phyloP scores from a whole-genome alignment of 2,888 invertebrate species.

The Lysandra coridon region DNA sequence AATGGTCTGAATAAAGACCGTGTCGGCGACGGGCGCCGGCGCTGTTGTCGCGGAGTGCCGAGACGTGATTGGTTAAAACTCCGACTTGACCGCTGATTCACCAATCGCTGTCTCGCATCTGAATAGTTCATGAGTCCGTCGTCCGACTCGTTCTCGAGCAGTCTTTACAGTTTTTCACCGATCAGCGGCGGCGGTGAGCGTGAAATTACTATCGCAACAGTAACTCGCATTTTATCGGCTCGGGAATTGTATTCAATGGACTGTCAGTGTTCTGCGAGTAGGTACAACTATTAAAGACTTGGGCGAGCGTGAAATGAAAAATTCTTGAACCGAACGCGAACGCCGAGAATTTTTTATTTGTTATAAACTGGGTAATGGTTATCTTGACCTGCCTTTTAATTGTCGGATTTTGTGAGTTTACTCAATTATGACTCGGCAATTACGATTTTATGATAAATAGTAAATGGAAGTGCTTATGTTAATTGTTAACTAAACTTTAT shows the following conservation, averaged over 20 bases:
- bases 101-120: background rate
- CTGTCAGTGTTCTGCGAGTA: slow-evolving; percentile 46
- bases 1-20: slow-evolving; percentile 44
- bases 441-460: slow-evolving; percentile 31
- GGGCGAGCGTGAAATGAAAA: slow-evolving; percentile 62
- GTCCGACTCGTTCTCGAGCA: slow-evolving; percentile 36
- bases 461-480: slow-evolving; percentile 31
- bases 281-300: slow-evolving; percentile 55
- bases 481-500: slow-evolving; percentile 32
- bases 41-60: background rate
- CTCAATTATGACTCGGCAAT: slow-evolving; percentile 30
- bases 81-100: background rate
- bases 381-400: slow-evolving; percentile 32
- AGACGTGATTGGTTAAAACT: background rate
- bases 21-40: background rate
- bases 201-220: slow-evolving; percentile 62
- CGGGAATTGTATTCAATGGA: slow-evolving; percentile 39
- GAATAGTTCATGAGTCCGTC: background rate
- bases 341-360: slow-evolving; percentile 41
- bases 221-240: slow-evolving; percentile 43
- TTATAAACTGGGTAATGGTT: slow-evolving; percentile 32
- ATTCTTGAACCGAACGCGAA: slow-evolving; percentile 32
- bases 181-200: slow-evolving; percentile 55
- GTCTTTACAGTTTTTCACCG: slow-evolving; percentile 62
- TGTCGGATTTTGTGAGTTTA: slow-evolving; percentile 30